Evolutionary conservation across 2,113 vertebrate species (phyloP), one percentile per base, ranked within the genome.

Genomic region (Megaptera novaeangliae): DNA sequence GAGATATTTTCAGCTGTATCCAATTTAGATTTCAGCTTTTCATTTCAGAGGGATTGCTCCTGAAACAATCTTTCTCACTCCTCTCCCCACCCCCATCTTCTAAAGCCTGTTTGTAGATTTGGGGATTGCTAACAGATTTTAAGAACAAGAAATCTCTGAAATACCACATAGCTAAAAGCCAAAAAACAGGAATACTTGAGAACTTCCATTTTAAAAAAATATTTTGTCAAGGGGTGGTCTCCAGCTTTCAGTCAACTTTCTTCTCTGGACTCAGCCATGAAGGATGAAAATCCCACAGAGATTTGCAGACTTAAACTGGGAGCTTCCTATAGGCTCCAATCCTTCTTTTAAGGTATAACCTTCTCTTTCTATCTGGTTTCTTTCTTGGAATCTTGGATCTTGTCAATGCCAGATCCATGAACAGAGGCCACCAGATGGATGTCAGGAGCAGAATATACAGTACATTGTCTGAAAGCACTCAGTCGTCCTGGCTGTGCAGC

Each of bases 1-100:
- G 98, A 99, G 98, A 98, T 98, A 98, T 99, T 98, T 98, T 98
- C 97, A 98, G 98, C 98, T 98, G 98, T 96, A 97, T 89, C 90
- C 92, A 98, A 98, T 98, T 98, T 98, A 97, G 95, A 74, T 77
- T 97, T 98, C 29, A 8, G 46, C 94, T 98, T 98, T 97, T 94
- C 96, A 93, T 97, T 95, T 87, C 89, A 97, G 98, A 98, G 93
- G 86, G 88, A 96, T 88, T 96, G 96, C 91, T 98, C 94, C 97
- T 94, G 97, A 96, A 97, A 98, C 94, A 98, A 84, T 97, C 94
- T 90, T 97, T 96, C 96, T 91, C 36, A 25, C 83, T 82, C 49
- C 83, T 36, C 91, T 88, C 78, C 83, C 17, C n/a, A 57, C 83
- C 80, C 55, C 81, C 44, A 55, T 88, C 95, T 96, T 95, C 83